Evolutionary conservation across 2,888 invertebrate species (phyloP), one percentile per base, ranked within the genome.

Genomic region (Lithophane ornitopus): DNA sequence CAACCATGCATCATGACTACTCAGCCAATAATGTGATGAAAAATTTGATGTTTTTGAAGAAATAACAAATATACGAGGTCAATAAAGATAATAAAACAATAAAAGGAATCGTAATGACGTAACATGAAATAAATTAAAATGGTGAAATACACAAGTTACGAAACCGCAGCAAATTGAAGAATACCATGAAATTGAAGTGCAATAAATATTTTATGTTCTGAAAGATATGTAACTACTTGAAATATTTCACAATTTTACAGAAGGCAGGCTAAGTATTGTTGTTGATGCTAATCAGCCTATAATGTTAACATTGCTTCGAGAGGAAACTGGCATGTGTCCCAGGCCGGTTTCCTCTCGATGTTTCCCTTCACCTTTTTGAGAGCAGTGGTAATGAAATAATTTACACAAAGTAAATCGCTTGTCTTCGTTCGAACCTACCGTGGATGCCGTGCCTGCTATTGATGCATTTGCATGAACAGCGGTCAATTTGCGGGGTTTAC

Each of bases 1-100:
- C 87, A 58, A 74, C 74, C 8, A 87, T 90, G 81, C 89, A 89
- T 76, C 81, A 78, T 59, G 81, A 89, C 70, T 81, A 7, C 16
- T 16, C 87, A 52, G 16, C 49, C 66, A 82, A 81, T 19, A 76
- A 88, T 58, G 79, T 86, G 9, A 81, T 85, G 69, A 85, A 80
- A 41, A 1, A 44, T 82, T 79, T 41, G 77, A 79, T 70, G 71
- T 77, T 72, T 68, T 82, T 49, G 4, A 65, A 28, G 28, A 56
- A 54, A 46, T 26, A 19, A 12, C 7, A 54, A 68, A 46, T 67
- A 44, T 70, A 68, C 3, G 16, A 49, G 58, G 1, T 28, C 7
- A 26, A 49, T 49, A 14, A 41, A 67, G 22, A 59, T 62, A 71
- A 58, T 44, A 71, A 75, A 70, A 22, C 58, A 34, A 69, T 81